phyloP scores from a whole-genome alignment of 2,888 invertebrate genomes.

The Meteorus cinctellus region DNA sequence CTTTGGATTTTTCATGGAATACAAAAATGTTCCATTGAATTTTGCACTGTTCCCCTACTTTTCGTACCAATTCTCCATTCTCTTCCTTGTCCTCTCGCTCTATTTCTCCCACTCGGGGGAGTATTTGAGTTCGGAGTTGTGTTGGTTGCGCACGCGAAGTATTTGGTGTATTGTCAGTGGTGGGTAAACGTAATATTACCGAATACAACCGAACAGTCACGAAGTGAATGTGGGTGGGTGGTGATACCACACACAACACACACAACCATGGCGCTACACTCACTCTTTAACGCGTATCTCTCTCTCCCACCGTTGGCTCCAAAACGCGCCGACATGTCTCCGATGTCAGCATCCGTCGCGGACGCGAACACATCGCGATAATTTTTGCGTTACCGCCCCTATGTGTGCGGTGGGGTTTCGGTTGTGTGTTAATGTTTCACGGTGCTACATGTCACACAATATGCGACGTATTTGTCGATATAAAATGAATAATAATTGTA shows the following conservation, averaged over 20 bases:
- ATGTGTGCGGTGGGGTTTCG: constrained; percentile 24
- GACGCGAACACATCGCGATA: constrained; percentile 54
- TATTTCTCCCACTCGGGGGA: constrained; percentile 24
- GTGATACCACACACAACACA: constrained; percentile 26
- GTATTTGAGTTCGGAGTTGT: constrained; percentile 29
- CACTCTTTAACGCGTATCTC: constrained; percentile 4
- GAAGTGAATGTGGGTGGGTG: constrained; percentile 52
- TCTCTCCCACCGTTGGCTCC: constrained; percentile 47
- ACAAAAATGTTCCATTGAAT: background rate
- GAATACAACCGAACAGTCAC: constrained; percentile 56
- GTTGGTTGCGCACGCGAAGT: constrained; percentile 20
- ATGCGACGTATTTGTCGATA: background rate
- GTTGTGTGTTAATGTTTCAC: constrained; percentile 11
- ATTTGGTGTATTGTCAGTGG: constrained; percentile 21
- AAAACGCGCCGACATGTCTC: constrained; percentile 61
- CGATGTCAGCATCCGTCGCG: constrained; percentile 60
- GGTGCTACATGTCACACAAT: background rate
- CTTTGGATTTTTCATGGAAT: background rate
- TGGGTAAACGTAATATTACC: constrained; percentile 35
- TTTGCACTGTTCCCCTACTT: background rate
- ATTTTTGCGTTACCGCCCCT: constrained; percentile 23
- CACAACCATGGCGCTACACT: background rate
- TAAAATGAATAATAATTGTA: background rate
- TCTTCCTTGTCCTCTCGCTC: background rate
- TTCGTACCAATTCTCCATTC: too few relatives aligned